Conservation (phyloP, 2,113 vertebrate species). For the Solea solea region DNA sequence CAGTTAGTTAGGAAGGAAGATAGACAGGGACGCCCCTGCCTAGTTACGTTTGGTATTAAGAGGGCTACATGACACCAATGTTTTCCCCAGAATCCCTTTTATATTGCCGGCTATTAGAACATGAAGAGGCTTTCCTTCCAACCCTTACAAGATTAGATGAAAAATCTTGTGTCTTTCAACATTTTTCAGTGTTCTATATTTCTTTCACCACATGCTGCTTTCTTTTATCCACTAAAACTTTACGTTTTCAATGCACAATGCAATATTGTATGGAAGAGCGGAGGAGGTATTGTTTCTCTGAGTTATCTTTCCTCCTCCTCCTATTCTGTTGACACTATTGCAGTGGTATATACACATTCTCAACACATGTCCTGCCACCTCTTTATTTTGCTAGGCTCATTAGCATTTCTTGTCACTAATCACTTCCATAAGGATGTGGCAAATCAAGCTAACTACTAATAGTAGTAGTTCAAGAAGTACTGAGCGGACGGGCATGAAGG, state of each 20-base stretch:
- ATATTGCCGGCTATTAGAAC: too few species aligned
- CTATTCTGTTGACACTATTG: slow-evolving; percentile 5
- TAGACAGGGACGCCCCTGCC: too few species aligned
- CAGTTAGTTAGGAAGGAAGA: too few species aligned
- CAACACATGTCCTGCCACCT: slow-evolving; percentile 58
- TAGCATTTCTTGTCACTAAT: slow-evolving; percentile 72
- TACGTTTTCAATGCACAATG: not conserved
- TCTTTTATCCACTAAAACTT: slow-evolving; percentile 12
- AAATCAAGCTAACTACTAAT: slow-evolving; percentile 48
- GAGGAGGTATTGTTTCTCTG: slow-evolving; percentile 16
- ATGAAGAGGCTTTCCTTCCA: too few species aligned
- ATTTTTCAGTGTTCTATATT: not conserved
- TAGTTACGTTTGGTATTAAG: too few species aligned
- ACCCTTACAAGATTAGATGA: too few species aligned
- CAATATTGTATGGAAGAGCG: slow-evolving; percentile 5
- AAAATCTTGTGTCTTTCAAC: too few species aligned
- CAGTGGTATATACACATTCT: slow-evolving; percentile 28
- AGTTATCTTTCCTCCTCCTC: slow-evolving; percentile 14
- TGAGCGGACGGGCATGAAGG: slow-evolving; percentile 62
- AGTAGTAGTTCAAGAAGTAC: slow-evolving; percentile 56
- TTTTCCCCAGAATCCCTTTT: too few species aligned
- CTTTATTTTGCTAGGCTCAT: slow-evolving; percentile 71
- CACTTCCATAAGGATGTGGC: slow-evolving; percentile 57
- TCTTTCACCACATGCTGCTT: slow-evolving; percentile 4
- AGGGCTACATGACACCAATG: too few species aligned